Base-by-base conservation (phyloP, 2,113 vertebrate species). In the Alligator sinensis region DNA sequence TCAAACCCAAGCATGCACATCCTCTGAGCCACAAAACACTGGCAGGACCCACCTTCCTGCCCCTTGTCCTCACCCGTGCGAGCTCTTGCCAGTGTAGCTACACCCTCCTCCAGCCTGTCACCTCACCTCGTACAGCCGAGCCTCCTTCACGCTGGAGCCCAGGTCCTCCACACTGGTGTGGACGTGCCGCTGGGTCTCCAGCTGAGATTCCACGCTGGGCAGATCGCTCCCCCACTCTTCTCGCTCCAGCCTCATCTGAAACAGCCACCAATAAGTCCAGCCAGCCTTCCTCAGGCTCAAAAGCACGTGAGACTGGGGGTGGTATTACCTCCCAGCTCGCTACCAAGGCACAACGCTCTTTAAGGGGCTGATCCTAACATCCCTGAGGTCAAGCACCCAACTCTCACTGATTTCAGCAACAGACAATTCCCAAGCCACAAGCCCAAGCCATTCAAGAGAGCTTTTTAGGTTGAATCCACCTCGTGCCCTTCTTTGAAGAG, bases 211-310 rank as follows among this genome's bases (percentile, higher is more conserved):
- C 91, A 99, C 99, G 1, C 99, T 99, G 0, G 99, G 99, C 68
- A 99, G 97, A 91, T 99, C 99, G 1, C 95, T 98, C 6, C 99
- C 99, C 99, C 99, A 99, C 62, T 99, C 99, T 1, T 99, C 98
- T 11, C 98, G 97, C 89, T 99, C 99, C 97, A 99, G 68, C 21
- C 99, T 98, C 93, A 99, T 98, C 99, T 99, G 81, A 82, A 93
- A 95, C 16, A 78, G 57, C 27, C 16, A 72, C 4, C 81, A 19
- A 55, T 64, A 80, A 70, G 19, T 0, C 14, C 64, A 7, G 15
- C 96, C 90, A 96, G 59, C 38, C 2, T 74, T 55, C 17, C 16
- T 21, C 82, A 87, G 77, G 55, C 76, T 47, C 74, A 4, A 9
- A 89, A 9, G 18, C 63, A 76, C 60, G n/a, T 0, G 1, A 82